Conservation (phyloP, 1,140 invertebrate species). For the Formica exsecta region DNA sequence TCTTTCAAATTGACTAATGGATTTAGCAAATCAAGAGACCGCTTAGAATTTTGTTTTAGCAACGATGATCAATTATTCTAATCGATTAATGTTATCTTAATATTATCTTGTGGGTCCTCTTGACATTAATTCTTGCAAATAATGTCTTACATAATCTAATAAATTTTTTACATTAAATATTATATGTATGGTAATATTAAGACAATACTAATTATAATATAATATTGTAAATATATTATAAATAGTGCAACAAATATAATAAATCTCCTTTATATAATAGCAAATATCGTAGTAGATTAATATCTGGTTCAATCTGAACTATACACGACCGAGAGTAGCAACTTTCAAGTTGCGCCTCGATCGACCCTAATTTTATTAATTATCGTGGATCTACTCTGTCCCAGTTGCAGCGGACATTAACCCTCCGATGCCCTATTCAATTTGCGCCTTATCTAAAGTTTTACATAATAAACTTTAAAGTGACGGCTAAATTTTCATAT, state of each 20-base stretch:
- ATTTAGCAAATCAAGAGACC: background rate
- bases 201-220: background rate
- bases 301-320: slow-evolving; percentile 30
- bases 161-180: background rate
- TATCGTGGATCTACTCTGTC: slow-evolving; percentile 52
- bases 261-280: background rate
- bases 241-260: background rate
- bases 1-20: background rate
- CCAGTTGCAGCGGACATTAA: slow-evolving; percentile 54
- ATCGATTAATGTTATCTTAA: background rate
- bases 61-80: background rate
- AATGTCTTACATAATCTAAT: background rate
- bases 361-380: slow-evolving; percentile 64
- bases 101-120: background rate
- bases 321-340: slow-evolving; percentile 27
- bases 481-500: slow-evolving; percentile 59
- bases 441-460: slow-evolving; percentile 60
- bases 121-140: background rate
- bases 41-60: slow-evolving; percentile 18
- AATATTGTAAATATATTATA: background rate
- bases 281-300: slow-evolving; percentile 35
- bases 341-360: slow-evolving; percentile 57
- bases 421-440: slow-evolving; percentile 56
- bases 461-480: slow-evolving; percentile 62
- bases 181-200: background rate